Evolutionary conservation across 2,888 invertebrate genomes (phyloP), one percentile per base, ranked within the genome.

Genomic region (Scaptomyza parva): DNA sequence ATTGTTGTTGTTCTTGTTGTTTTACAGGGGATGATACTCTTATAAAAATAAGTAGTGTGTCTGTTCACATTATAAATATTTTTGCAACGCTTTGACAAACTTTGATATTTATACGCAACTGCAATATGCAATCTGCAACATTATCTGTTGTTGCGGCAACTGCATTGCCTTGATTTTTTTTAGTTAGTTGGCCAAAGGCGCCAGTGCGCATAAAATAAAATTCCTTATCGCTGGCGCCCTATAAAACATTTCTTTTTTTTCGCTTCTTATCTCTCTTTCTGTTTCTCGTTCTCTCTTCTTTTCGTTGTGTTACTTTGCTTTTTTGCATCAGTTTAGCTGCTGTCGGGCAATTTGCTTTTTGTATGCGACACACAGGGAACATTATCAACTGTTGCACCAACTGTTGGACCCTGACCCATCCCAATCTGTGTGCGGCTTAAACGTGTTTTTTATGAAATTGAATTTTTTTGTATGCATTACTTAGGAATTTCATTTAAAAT

Each of bases 131-230:
- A 12, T 11, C 14, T 44, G 40, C 55, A 48, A 35, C 43, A 37
- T 37, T 17, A 54, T 28, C 14, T 30, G 14, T 17, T 37, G 11
- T 6, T 43, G 33, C 30, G 28, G 30, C 28, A 51, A 55, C 51
- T 50, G 58, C 30, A 54, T 37, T 24, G 33, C 14, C 7, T 6
- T 35, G 14, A 14, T 7, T 14, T 35, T 12, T 12, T 30, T 47
- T 44, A n/a, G n/a, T n/a, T 11, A 37, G 45, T 18, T 28, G 24
- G 51, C 26, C 28, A 48, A 45, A 72, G 78, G 72, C 75, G 72
- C 62, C 71, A 68, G 61, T 47, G 76, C 58, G 76, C 59, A 70
- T 76, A 65, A 76, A 78, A 78, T 78, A 48, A 54, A 78, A 76
- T 73, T 76, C 63, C 70, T 76, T 76, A 76, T 76, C 69, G 65